Evolutionary conservation across 2,113 vertebrate species (phyloP).

Genomic region (Sisor rabdophorus): DNA sequence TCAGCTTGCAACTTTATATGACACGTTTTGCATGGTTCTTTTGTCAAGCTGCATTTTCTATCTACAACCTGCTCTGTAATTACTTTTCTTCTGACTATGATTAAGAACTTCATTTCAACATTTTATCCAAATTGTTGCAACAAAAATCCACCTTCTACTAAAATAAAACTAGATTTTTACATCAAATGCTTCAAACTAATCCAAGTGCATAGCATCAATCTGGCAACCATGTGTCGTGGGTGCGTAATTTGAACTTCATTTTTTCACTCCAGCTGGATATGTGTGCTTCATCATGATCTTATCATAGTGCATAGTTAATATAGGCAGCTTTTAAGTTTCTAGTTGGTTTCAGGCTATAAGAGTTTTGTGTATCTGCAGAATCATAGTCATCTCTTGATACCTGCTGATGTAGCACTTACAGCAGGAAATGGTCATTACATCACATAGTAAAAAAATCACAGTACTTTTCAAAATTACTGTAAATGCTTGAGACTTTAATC

Average conservation of each 20-base stretch:
- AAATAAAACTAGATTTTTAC: neutral
- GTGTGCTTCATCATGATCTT: neutral
- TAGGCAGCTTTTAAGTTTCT: neutral
- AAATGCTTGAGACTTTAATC: neutral
- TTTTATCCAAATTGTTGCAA: neutral
- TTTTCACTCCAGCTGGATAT: neutral
- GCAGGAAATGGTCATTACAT: neutral
- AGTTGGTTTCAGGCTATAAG: neutral
- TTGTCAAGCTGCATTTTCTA: neutral
- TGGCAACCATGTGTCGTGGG: neutral
- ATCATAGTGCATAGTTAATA: neutral
- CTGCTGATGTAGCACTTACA: neutral
- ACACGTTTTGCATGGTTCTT: neutral
- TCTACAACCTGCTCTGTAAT: neutral
- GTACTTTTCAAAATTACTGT: neutral
- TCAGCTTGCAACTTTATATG: neutral
- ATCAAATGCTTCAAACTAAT: neutral
- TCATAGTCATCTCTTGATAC: neutral
- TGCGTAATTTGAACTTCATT: neutral
- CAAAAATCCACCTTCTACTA: neutral
- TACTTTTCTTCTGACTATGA: neutral
- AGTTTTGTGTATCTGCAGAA: neutral
- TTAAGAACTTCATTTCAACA: neutral
- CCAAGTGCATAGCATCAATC: neutral
- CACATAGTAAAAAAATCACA: neutral